These are phyloP conservation scores for Congeria kusceri DNA, from an alignment of 2,888 invertebrate species.

Conservation along the genomic window DNA sequence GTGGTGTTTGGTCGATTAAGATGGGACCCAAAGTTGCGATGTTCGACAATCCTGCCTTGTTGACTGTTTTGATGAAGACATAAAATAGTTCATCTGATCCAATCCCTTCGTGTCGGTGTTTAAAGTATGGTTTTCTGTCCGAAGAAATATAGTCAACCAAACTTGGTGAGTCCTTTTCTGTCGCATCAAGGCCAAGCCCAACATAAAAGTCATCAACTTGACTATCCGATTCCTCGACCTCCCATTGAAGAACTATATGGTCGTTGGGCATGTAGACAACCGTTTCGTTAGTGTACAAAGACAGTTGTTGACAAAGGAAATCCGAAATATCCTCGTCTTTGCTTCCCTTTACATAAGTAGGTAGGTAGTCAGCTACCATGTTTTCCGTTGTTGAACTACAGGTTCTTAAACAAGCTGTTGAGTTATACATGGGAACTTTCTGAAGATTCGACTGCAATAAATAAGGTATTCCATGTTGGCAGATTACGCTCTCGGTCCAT, in stretches of 20 bases:
- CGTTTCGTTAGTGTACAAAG: conserved; percentile 20
- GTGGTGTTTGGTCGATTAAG: conserved; percentile 67
- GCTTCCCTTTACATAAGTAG: not conserved
- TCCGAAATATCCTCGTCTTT: conserved; percentile 39
- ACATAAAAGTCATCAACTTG: conserved; percentile 61
- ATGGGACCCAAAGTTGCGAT: conserved; percentile 56
- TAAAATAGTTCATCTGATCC: conserved; percentile 48
- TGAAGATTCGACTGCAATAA: conserved; percentile 1
- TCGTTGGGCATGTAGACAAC: conserved; percentile 60
- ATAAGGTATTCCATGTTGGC: conserved; percentile 11
- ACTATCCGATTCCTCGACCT: conserved; percentile 41
- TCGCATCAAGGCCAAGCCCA: conserved; percentile 54
- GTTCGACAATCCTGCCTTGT: conserved; percentile 55
- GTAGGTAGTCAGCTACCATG: not conserved
- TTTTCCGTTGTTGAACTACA: not conserved
- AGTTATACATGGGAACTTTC: conserved; percentile 5
- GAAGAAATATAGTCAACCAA: conserved; percentile 29
- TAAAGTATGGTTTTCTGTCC: conserved; percentile 14
- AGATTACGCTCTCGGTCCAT: conserved; percentile 22
- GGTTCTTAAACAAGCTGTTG: not conserved
- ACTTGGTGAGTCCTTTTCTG: conserved; percentile 33
- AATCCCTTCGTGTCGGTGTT: conserved; percentile 53
- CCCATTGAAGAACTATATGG: conserved; percentile 58
- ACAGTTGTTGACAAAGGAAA: conserved; percentile 31
- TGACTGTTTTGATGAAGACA: conserved; percentile 55